Conservation (phyloP, 2,888 invertebrate genomes). For the Pherbina coryleti region DNA sequence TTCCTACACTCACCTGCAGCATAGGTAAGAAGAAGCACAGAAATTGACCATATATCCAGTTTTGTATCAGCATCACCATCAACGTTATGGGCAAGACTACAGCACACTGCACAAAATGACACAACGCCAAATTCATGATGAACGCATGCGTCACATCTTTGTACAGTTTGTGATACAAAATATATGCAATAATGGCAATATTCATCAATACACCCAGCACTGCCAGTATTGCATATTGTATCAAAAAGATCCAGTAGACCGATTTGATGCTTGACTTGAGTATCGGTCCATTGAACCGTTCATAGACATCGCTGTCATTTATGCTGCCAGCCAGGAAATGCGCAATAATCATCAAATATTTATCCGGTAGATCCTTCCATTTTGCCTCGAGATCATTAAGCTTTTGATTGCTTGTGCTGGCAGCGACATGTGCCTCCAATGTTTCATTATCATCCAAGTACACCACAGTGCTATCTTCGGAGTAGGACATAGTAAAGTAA, state of each 20-base stretch:
- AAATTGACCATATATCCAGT: constrained; percentile 81
- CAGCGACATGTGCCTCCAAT: background rate
- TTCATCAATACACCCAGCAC: constrained; percentile 74
- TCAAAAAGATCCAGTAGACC: constrained; percentile 75
- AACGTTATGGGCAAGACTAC: constrained; percentile 78
- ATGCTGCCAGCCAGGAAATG: constrained; percentile 62
- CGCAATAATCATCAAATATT: constrained; percentile 64
- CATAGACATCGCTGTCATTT: constrained; percentile 59
- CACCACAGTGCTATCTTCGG: too few species aligned
- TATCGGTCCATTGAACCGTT: constrained; percentile 74
- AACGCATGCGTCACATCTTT: constrained; percentile 77
- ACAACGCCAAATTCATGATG: constrained; percentile 76
- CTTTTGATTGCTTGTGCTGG: constrained; percentile 48
- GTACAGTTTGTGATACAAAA: constrained; percentile 72
- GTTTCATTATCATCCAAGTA: background rate
- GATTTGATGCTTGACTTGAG: constrained; percentile 73
- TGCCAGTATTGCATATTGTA: constrained; percentile 74
- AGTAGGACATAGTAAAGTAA: too few species aligned
- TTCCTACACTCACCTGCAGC: constrained; percentile 74
- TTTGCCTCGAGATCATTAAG: constrained; percentile 52
- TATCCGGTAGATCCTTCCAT: constrained; percentile 64
- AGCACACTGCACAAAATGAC: constrained; percentile 77
- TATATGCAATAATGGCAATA: constrained; percentile 73
- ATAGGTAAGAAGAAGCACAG: constrained; percentile 81
- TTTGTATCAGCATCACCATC: constrained; percentile 77